Conservation (phyloP, 2,113 vertebrate genomes). For the Nannospalax galili region DNA sequence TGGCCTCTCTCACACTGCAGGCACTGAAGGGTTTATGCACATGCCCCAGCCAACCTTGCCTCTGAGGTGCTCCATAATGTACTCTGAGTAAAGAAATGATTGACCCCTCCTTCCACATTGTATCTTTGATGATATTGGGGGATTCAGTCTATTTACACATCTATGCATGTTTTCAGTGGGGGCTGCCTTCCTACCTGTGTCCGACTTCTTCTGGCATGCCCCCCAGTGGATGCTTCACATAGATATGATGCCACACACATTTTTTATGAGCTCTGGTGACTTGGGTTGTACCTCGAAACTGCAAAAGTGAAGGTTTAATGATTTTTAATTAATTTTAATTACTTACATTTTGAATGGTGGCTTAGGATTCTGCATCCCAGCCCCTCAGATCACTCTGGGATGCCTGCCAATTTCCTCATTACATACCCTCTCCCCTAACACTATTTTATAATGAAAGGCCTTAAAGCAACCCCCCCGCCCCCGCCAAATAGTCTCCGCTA, state of each 20-base stretch:
- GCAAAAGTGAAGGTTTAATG: slow-evolving; percentile 76
- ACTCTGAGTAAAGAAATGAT: not conserved
- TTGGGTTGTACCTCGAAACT: slow-evolving; percentile 63
- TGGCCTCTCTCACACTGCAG: not conserved
- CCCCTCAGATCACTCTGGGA: slow-evolving; percentile 81
- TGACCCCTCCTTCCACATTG: not conserved
- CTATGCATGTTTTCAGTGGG: not conserved
- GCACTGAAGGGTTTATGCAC: not conserved
- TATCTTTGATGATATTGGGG: not conserved
- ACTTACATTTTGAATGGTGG: slow-evolving; percentile 77
- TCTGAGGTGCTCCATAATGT: not conserved
- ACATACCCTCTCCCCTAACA: slow-evolving; percentile 72
- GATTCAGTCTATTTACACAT: not conserved
- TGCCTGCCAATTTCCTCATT: slow-evolving; percentile 82
- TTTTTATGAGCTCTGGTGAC: slow-evolving; percentile 67
- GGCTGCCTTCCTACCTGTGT: not conserved
- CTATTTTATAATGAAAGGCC: slow-evolving; percentile 81
- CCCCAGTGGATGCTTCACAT: not conserved
- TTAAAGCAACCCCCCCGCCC: slow-evolving; percentile 72
- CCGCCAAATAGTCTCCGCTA: slow-evolving; percentile 68
- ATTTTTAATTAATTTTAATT: slow-evolving; percentile 87
- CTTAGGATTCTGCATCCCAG: slow-evolving; percentile 80
- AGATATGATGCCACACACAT: not conserved
- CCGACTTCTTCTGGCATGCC: not conserved
- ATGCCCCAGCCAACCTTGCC: no score